These are phyloP conservation scores for Catalaphyllia jardinei DNA, from an alignment of 64 coral and sea anemone genomes.

Conservation along the genomic window DNA sequence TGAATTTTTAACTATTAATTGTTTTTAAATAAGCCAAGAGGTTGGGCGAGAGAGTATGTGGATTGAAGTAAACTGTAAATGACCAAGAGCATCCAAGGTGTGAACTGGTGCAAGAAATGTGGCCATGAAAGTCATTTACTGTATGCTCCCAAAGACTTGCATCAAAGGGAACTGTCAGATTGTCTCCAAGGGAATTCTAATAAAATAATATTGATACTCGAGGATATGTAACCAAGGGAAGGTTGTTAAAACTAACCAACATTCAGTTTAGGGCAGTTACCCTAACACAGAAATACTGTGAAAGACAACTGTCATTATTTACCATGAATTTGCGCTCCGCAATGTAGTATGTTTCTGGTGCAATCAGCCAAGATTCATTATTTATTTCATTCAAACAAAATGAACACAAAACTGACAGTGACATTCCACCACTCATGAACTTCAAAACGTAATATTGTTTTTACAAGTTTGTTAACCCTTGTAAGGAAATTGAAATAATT, in stretches of 20 bases:
- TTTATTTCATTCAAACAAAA: not conserved
- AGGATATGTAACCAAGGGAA: too few species aligned
- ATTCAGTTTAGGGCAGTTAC: not conserved
- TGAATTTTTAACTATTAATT: not conserved
- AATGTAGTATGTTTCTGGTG: not conserved
- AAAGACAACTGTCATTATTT: not conserved
- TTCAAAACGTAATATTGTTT: too few species aligned
- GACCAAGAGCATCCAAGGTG: constrained; percentile 10
- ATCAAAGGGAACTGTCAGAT: not conserved
- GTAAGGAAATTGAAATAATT: too few species aligned
- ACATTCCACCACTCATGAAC: too few species aligned
- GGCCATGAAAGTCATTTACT: not conserved
- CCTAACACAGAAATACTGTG: not conserved
- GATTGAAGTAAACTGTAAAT: not conserved
- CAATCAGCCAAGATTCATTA: not conserved
- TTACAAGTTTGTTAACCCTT: too few species aligned
- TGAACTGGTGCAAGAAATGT: not conserved
- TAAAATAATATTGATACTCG: not conserved
- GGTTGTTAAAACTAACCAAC: not conserved
- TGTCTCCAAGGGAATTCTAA: not conserved
- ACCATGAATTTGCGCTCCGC: not conserved
- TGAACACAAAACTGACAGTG: not conserved
- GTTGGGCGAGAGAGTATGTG: not conserved
- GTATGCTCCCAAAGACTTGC: not conserved
- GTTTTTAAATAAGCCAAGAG: not conserved